Conservation (phyloP, 2,888 invertebrate genomes). For the Rhagonycha fulva region DNA sequence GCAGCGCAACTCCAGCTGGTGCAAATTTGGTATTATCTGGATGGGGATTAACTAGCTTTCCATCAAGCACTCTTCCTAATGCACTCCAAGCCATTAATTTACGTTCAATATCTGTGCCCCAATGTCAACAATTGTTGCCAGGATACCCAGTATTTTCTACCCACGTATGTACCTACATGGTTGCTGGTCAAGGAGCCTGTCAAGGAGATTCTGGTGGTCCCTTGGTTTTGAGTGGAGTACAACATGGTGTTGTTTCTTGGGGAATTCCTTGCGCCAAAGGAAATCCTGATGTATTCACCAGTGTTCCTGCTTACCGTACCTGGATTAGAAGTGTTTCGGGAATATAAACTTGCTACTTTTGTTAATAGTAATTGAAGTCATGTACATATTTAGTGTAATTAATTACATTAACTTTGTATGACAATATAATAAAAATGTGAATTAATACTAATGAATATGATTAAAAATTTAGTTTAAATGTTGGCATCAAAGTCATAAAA, state of each 20-base stretch:
- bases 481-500: too few species aligned
- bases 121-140: not conserved
- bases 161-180: not conserved
- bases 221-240: not conserved
- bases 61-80: constrained; percentile 60
- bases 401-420: not conserved
- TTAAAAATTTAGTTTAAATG: too few species aligned
- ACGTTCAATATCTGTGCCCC: constrained; percentile 56
- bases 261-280: constrained; percentile 7
- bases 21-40: constrained; percentile 16
- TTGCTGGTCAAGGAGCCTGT: not conserved
- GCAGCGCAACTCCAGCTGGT: not conserved
- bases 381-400: not conserved
- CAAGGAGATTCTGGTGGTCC: constrained; percentile 6
- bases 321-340: constrained; percentile 1
- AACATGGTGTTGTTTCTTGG: constrained; percentile 6
- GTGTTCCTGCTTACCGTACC: not conserved
- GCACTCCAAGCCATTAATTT: constrained; percentile 61
- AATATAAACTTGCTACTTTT: not conserved
- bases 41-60: constrained; percentile 49
- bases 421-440: not conserved
- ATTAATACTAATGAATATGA: too few species aligned
- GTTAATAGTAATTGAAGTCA: too few species aligned
- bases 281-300: constrained; percentile 1
- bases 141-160: not conserved